Percentiles rank a stretch among this genome's conserved stretches.
Conservation (phyloP, 2,888 invertebrate species). For the Polyommatus icarus region DNA sequence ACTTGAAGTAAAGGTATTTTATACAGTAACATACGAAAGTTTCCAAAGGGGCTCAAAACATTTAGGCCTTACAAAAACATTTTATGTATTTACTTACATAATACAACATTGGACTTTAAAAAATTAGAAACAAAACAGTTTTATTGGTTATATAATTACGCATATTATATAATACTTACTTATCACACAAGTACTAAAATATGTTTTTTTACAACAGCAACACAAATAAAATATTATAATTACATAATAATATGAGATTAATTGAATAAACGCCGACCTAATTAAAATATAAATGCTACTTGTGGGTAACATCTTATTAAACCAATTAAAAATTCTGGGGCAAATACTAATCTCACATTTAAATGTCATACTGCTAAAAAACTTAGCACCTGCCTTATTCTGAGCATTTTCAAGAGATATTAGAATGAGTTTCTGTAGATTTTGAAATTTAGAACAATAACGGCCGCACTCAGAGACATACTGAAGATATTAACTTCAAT, state of each 20-base stretch:
- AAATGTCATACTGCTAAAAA: neutral
- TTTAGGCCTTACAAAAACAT: slow-evolving; percentile 9
- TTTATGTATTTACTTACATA: neutral
- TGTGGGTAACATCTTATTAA: neutral
- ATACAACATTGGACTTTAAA: neutral
- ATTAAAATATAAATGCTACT: too few relatives aligned
- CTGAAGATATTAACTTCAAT: too few relatives aligned
- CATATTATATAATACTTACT: too few relatives aligned
- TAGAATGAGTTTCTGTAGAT: neutral
- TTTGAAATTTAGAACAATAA: neutral
- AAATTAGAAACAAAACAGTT: neutral
- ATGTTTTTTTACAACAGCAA: too few relatives aligned
- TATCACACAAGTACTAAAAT: too few relatives aligned
- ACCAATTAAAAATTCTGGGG: neutral
- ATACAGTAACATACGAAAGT: too few relatives aligned
- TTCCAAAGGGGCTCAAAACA: neutral
- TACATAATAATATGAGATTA: neutral
- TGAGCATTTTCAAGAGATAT: neutral
- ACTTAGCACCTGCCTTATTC: neutral
- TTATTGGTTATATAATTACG: too few relatives aligned
- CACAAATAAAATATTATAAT: too few relatives aligned
- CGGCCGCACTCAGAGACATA: neutral
- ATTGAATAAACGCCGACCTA: neutral
- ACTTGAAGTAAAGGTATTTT: too few relatives aligned
- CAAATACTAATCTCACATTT: slow-evolving; percentile 2